phyloP scores from a whole-genome alignment of 2,113 vertebrate genomes.

The Entelurus aequoreus region DNA sequence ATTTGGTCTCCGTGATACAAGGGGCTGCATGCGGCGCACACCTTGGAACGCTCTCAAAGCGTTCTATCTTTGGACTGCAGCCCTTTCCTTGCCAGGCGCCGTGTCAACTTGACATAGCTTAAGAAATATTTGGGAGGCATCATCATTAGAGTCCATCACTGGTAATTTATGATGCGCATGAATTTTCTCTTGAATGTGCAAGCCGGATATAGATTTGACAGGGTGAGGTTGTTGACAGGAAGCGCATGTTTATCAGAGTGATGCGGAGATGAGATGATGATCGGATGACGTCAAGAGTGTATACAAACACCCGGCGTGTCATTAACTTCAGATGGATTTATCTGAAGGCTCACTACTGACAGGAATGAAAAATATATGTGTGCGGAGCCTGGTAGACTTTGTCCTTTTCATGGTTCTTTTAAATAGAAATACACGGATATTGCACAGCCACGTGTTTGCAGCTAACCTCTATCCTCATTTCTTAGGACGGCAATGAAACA shows the following conservation, averaged over 20 bases:
- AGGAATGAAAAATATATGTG: not conserved
- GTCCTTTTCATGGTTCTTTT: not conserved
- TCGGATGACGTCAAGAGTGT: constrained; percentile 3
- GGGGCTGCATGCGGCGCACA: constrained; percentile 9
- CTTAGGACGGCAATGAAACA: not conserved
- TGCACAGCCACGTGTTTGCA: no score
- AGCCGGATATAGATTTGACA: constrained; percentile 5
- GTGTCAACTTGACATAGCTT: constrained; percentile 27
- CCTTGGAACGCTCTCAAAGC: constrained; percentile 27
- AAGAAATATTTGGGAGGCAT: constrained; percentile 32
- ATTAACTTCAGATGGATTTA: not conserved
- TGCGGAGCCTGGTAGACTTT: not conserved
- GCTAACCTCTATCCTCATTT: constrained; percentile 13
- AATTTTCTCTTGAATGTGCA: not conserved
- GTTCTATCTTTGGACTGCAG: constrained; percentile 31
- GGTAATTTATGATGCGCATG: not conserved
- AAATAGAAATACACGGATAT: not conserved
- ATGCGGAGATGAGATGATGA: constrained; percentile 1
- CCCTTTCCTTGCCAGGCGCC: constrained; percentile 12
- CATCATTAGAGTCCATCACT: constrained; percentile 35
- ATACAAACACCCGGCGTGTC: not conserved
- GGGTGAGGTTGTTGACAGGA: constrained; percentile 12
- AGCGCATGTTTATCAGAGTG: constrained; percentile 2
- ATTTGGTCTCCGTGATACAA: constrained; percentile 16
- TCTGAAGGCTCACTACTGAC: not conserved